Percentiles rank a stretch among this genome's conserved stretches.
Conservation (phyloP, 2,113 vertebrate species). For the Eubucco bourcierii region DNA sequence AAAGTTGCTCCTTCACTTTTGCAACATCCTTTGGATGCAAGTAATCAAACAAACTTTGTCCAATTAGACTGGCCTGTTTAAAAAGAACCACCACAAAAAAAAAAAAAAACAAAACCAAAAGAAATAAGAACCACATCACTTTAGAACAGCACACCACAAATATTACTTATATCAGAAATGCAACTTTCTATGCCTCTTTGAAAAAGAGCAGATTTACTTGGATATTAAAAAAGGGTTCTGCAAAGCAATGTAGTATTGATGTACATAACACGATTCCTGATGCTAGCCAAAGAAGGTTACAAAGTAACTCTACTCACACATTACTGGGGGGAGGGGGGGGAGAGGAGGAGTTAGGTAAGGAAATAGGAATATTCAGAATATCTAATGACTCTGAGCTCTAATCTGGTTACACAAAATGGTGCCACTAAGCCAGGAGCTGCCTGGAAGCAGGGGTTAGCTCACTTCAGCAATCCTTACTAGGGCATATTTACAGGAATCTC, state of each 20-base stretch:
- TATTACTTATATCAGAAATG: neutral
- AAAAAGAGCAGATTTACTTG: neutral
- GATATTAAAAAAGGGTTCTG: neutral
- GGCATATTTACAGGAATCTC: neutral
- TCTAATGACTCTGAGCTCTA: neutral
- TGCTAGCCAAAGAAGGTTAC: neutral
- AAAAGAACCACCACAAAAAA: neutral
- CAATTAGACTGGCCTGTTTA: slow-evolving; percentile 84
- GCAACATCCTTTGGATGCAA: slow-evolving; percentile 92
- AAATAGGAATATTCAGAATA: neutral
- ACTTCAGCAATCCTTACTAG: neutral
- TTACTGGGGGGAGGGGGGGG: neutral
- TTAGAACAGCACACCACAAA: neutral
- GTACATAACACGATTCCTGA: neutral
- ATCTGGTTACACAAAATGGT: neutral
- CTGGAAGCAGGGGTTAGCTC: neutral
- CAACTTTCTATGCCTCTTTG: neutral
- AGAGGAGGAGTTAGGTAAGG: neutral
- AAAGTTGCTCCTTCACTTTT: slow-evolving; percentile 93
- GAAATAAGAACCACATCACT: neutral
- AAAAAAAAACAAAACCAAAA: neutral
- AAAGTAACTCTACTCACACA: neutral
- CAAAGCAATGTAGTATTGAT: neutral
- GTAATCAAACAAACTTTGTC: slow-evolving; percentile 91
- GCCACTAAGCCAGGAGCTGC: neutral